Evolutionary conservation across 92 coral and sea anemone species (phyloP).

Genomic region (Heliopora coerulea): DNA sequence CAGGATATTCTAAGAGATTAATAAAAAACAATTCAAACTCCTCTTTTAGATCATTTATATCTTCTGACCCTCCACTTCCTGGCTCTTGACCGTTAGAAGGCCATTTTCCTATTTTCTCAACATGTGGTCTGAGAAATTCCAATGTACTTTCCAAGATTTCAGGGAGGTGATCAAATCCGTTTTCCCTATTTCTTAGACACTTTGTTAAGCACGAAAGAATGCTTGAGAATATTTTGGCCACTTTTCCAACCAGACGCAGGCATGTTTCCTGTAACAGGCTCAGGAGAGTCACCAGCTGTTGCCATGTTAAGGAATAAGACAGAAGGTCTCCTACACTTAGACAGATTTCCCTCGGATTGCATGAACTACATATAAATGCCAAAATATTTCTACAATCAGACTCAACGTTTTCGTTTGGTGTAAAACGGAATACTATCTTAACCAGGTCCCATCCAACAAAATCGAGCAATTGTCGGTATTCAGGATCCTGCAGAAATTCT

Average conservation of each 20-base stretch:
- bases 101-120: conserved; percentile 1
- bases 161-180: neutral
- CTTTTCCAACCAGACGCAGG: neutral
- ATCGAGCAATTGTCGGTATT: neutral
- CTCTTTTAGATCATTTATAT: neutral
- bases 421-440: conserved; percentile 26
- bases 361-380: conserved; percentile 12
- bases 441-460: conserved; percentile 42
- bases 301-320: neutral
- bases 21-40: conserved; percentile 19
- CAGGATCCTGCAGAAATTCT: conserved; percentile 3
- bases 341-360: conserved; percentile 32
- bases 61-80: neutral
- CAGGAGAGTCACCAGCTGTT: conserved; percentile 9
- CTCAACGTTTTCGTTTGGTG: conserved; percentile 10
- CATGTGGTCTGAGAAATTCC: conserved; percentile 17
- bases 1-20: neutral
- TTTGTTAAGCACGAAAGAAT: neutral
- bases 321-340: conserved; percentile 9
- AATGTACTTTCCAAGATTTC: conserved; percentile 24
- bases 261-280: conserved; percentile 2
- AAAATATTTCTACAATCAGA: neutral
- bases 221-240: conserved; percentile 18
- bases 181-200: conserved; percentile 8
- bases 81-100: neutral